Percentiles rank a stretch among this genome's conserved stretches.
Conservation (phyloP, 2,113 vertebrate species). For the Hoplias malabaricus region DNA sequence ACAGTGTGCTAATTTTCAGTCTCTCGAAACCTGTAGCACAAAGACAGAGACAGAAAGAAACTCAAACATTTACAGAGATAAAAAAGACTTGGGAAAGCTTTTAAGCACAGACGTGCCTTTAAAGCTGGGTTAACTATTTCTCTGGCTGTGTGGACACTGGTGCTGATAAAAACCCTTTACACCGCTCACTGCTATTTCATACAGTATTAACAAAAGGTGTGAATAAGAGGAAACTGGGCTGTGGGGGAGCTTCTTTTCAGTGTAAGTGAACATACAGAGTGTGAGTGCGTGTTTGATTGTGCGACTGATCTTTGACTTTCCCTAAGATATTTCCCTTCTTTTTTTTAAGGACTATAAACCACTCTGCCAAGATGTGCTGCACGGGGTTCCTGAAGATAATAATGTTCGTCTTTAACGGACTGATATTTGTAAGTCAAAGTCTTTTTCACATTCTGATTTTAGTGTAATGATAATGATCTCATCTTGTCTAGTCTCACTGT, state of each 20-base stretch:
- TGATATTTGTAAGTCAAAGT: slow-evolving; percentile 66
- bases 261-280: not conserved
- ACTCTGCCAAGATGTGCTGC: slow-evolving; percentile 56
- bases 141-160: not conserved
- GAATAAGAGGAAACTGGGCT: not conserved
- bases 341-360: slow-evolving; percentile 13
- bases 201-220: not conserved
- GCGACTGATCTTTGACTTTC: no score
- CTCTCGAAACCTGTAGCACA: no score
- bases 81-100: not conserved
- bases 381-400: slow-evolving; percentile 62
- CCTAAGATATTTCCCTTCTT: not conserved
- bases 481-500: no score
- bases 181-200: not conserved
- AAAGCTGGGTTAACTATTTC: not conserved
- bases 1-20: no score
- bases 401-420: slow-evolving; percentile 69
- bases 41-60: no score
- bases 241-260: not conserved
- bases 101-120: not conserved
- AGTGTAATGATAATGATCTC: not conserved
- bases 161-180: not conserved
- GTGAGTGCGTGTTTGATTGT: not conserved
- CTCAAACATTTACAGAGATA: no score
- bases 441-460: not conserved